phyloP scores from a whole-genome alignment of 2,113 vertebrate genomes.

The Labrus mixtus region DNA sequence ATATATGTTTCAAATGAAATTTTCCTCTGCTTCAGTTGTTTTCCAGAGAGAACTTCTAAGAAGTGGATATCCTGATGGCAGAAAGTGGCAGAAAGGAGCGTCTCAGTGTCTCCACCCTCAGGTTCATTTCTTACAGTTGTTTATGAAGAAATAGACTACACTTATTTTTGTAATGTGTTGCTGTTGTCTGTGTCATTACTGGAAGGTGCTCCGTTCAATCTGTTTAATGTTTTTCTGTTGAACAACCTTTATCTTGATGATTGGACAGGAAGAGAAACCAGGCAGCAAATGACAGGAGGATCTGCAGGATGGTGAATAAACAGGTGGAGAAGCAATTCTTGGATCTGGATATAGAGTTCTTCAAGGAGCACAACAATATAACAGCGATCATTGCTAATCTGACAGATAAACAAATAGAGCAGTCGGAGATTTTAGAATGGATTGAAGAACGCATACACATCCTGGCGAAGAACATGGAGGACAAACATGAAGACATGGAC shows the following conservation, averaged over 20 bases:
- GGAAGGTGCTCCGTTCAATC: neutral
- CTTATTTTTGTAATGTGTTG: neutral
- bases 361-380: neutral
- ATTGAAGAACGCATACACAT: neutral
- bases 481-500: neutral
- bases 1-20: no score
- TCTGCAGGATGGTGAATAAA: slow-evolving; percentile 27
- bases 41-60: neutral
- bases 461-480: neutral
- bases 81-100: neutral
- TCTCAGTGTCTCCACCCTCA: neutral
- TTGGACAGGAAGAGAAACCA: neutral
- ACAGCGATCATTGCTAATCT: neutral
- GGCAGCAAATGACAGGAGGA: slow-evolving; percentile 1
- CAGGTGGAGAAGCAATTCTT: slow-evolving; percentile 17
- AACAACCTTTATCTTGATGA: slow-evolving; percentile 8
- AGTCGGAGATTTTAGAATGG: no score
- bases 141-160: neutral
- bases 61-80: slow-evolving; percentile 21
- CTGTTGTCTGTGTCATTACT: neutral
- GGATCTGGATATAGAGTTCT: slow-evolving; percentile 4
- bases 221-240: neutral
- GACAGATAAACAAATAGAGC: neutral
- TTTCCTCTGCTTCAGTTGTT: neutral
- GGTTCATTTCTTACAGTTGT: slow-evolving; percentile 8